Conservation (phyloP, 64 coral and sea anemone genomes). For the Cladopsammia gracilis region DNA sequence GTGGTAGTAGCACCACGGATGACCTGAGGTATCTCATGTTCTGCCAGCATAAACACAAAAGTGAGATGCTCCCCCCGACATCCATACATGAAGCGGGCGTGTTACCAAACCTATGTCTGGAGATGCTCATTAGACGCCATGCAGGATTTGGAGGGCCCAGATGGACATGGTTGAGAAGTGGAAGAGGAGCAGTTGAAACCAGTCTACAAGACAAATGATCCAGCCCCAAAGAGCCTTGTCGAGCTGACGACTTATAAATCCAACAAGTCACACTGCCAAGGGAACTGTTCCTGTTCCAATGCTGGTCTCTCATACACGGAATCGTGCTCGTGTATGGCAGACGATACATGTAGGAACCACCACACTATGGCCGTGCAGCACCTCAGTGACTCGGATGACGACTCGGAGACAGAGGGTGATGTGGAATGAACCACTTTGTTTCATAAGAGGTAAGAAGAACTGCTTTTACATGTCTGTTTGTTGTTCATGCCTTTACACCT, state of each 20-base stretch:
- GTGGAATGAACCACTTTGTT: no score
- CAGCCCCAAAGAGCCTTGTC: constrained; percentile 40
- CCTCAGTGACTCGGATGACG: no score
- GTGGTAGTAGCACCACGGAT: constrained; percentile 51
- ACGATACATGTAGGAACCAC: constrained; percentile 69
- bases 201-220: constrained; percentile 49
- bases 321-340: constrained; percentile 54
- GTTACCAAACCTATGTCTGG: constrained; percentile 54
- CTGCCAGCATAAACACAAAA: constrained; percentile 54
- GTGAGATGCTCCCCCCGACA: constrained; percentile 44
- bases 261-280: constrained; percentile 11
- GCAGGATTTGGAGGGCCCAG: constrained; percentile 21
- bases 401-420: no score
- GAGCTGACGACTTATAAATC: constrained; percentile 67
- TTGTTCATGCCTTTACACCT: no score
- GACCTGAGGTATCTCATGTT: constrained; percentile 63
- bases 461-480: no score
- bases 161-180: constrained; percentile 34
- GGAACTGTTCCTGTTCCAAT: constrained; percentile 36
- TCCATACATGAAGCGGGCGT: constrained; percentile 28
- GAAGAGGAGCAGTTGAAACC: constrained; percentile 61
- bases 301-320: constrained; percentile 43
- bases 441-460: no score
- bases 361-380: not conserved
- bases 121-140: constrained; percentile 15